Evolutionary conservation across 2,888 invertebrate genomes (phyloP).

Genomic region (Zygaena filipendulae): DNA sequence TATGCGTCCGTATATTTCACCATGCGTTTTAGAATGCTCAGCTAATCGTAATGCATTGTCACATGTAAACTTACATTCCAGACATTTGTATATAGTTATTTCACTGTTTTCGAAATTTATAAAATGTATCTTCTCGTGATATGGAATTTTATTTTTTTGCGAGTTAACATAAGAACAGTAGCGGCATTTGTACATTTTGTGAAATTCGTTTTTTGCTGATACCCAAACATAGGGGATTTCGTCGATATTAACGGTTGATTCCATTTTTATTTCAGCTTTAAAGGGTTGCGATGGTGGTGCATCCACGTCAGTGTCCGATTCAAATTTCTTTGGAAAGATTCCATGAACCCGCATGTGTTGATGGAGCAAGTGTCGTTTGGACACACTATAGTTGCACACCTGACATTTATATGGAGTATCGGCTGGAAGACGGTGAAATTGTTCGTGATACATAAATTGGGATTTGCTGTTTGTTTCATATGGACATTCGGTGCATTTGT

Average conservation of each 20-base stretch:
- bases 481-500: conserved; percentile 83
- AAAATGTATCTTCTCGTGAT: conserved; percentile 86
- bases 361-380: conserved; percentile 82
- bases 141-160: conserved; percentile 81
- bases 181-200: conserved; percentile 87
- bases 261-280: conserved; percentile 26
- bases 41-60: conserved; percentile 77
- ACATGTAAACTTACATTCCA: conserved; percentile 83
- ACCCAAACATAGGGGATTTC: conserved; percentile 83
- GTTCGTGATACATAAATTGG: conserved; percentile 87
- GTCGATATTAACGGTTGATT: conserved; percentile 43
- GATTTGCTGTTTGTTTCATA: conserved; percentile 88
- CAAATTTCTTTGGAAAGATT: conserved; percentile 52
- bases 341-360: conserved; percentile 85
- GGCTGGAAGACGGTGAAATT: conserved; percentile 78
- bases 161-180: conserved; percentile 87
- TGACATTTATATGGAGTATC: conserved; percentile 84
- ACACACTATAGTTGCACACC: conserved; percentile 85
- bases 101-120: conserved; percentile 60
- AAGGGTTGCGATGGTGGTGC: conserved; percentile 23
- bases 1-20: conserved; percentile 75
- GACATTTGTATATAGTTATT: conserved; percentile 71
- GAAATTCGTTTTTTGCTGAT: conserved; percentile 75
- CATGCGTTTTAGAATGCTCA: conserved; percentile 80
- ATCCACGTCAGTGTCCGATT: conserved; percentile 53